A percentile compares a stretch with the other conserved stretches of the same genome.
phyloP scores from a whole-genome alignment of 2,797 vertebrate genomes.

The Craterocephalus amniculus region DNA sequence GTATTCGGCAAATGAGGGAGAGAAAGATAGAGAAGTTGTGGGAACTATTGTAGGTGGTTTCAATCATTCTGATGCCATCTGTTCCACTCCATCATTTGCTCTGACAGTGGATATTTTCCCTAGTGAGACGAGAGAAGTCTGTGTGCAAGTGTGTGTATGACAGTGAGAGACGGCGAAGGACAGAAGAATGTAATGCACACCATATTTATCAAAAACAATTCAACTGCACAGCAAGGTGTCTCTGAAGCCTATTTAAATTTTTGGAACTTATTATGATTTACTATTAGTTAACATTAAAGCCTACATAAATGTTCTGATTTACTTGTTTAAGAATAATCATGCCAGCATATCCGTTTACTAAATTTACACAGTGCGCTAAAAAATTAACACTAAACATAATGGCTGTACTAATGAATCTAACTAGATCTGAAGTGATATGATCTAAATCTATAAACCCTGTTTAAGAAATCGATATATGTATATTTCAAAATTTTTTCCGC shows the following conservation, averaged over 20 bases:
- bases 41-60: constrained; percentile 78
- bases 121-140: constrained; percentile 54
- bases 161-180: constrained; percentile 50
- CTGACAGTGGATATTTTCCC: constrained; percentile 71
- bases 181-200: constrained; percentile 18
- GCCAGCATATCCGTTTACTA: neutral
- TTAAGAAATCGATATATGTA: neutral
- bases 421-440: neutral
- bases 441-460: neutral
- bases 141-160: constrained; percentile 33
- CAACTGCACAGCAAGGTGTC: constrained; percentile 4
- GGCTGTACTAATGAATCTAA: neutral
- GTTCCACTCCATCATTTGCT: constrained; percentile 72
- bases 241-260: constrained; percentile 7
- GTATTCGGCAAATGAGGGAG: constrained; percentile 22
- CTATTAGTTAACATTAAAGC: neutral
- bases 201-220: constrained; percentile 33
- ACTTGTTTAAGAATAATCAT: neutral
- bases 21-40: constrained; percentile 53
- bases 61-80: constrained; percentile 79
- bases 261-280: neutral
- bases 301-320: neutral
- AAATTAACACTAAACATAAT: neutral
- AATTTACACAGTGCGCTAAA: neutral
- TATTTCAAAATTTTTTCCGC: no score